phyloP scores from a whole-genome alignment of 2,797 vertebrate genomes.

The Syncerus caffer region DNA sequence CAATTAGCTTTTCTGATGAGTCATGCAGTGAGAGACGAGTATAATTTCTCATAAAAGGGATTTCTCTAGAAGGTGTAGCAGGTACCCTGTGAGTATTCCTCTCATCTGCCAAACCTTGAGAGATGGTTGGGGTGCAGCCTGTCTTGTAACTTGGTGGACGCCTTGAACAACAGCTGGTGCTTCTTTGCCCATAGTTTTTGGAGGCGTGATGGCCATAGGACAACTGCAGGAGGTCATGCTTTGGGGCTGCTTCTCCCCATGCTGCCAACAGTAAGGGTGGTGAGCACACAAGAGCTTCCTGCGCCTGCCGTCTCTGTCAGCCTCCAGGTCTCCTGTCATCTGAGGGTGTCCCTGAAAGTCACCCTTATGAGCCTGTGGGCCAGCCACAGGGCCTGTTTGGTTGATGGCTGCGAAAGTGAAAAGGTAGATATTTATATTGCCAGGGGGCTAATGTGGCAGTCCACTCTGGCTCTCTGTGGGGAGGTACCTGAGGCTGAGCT shows the following conservation, averaged over 20 bases:
- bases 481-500: rapidly evolving
- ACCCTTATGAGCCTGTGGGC: neutral
- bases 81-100: neutral
- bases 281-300: neutral
- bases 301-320: rapidly evolving
- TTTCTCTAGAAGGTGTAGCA: neutral
- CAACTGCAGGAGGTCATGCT: neutral
- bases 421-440: neutral
- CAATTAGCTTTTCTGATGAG: conserved; percentile 2
- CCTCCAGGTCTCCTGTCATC: neutral
- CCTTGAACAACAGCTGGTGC: neutral
- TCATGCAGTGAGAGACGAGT: neutral
- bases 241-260: neutral
- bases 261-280: neutral
- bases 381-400: neutral
- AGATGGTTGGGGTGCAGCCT: neutral
- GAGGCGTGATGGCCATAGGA: neutral
- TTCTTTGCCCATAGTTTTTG: neutral
- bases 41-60: neutral
- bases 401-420: neutral
- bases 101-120: neutral
- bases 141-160: neutral
- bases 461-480: neutral
- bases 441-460: neutral
- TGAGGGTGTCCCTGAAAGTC: neutral